Conservation (phyloP, 2,888 invertebrate genomes). For the Agriotes lineatus region DNA sequence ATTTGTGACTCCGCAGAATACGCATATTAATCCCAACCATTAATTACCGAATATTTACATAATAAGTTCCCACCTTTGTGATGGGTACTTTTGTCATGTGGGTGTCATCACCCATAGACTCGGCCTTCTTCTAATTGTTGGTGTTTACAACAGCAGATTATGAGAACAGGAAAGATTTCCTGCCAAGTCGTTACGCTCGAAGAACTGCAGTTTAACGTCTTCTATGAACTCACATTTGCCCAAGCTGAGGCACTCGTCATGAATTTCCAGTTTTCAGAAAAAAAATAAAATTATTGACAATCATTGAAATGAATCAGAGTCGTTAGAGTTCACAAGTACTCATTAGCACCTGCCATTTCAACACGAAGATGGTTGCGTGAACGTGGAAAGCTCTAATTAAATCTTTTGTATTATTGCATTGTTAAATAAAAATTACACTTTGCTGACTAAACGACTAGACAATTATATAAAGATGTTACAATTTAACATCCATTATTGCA, state of each 20-base stretch:
- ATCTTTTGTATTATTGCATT: too few relatives aligned
- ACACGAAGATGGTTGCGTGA: too few relatives aligned
- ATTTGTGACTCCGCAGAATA: neutral
- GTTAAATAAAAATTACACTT: too few relatives aligned
- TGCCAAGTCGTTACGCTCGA: conserved; percentile 22
- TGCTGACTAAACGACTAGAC: too few relatives aligned
- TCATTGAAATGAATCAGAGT: too few relatives aligned
- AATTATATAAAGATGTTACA: too few relatives aligned
- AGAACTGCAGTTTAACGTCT: conserved; percentile 2
- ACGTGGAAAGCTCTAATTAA: too few relatives aligned
- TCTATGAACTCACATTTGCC: conserved; percentile 8
- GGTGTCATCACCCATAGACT: conserved; percentile 7
- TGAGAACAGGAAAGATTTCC: conserved; percentile 38
- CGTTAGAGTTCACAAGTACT: too few relatives aligned
- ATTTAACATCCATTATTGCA: too few relatives aligned
- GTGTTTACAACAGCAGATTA: conserved; percentile 13
- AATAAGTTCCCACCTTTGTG: conserved; percentile 25
- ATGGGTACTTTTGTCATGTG: conserved; percentile 4
- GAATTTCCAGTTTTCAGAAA: too few relatives aligned
- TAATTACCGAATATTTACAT: conserved; percentile 14
- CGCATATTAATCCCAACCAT: neutral
- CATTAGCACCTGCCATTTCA: too few relatives aligned
- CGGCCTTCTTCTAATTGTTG: conserved; percentile 17
- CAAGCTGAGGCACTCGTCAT: neutral
- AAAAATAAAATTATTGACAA: too few relatives aligned